phyloP scores from a whole-genome alignment of 2,888 invertebrate genomes.

The Villa cingulata region DNA sequence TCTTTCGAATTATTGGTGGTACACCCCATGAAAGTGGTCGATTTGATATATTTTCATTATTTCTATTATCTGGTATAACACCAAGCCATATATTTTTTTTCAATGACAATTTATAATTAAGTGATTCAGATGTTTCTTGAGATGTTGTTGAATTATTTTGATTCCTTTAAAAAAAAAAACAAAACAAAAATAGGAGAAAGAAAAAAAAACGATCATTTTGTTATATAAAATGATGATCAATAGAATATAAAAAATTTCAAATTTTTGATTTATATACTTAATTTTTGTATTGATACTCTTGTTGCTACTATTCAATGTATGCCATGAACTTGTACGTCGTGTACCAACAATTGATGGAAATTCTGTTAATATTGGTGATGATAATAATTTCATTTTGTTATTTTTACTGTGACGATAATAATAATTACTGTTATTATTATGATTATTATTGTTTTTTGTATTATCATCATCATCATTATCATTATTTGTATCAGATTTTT shows the following conservation, averaged over 20 bases:
- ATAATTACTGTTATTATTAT: conserved; percentile 4
- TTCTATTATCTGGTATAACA: conserved; percentile 31
- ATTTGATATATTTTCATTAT: conserved; percentile 8
- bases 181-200: too few species aligned
- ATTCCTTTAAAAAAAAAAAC: background rate
- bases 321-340: conserved; percentile 32
- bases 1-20: conserved; percentile 41
- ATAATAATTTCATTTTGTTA: background rate
- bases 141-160: background rate
- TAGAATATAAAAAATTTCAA: background rate
- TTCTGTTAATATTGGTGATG: conserved; percentile 14
- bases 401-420: too few species aligned
- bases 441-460: conserved; percentile 1
- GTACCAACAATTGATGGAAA: conserved; percentile 20
- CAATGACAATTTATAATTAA: conserved; percentile 52
- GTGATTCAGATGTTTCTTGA: conserved; percentile 21
- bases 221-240: background rate
- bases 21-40: conserved; percentile 54
- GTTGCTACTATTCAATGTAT: conserved; percentile 23
- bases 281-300: conserved; percentile 11
- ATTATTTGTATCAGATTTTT: conserved; percentile 2
- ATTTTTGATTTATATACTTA: conserved; percentile 14
- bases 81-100: conserved; percentile 67
- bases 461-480: background rate
- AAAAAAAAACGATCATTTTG: too few species aligned